A percentile compares a stretch with the other conserved stretches of the same genome.
Evolutionary conservation across 2,888 invertebrate species (phyloP).

Genomic region (Thereva nobilitata): DNA sequence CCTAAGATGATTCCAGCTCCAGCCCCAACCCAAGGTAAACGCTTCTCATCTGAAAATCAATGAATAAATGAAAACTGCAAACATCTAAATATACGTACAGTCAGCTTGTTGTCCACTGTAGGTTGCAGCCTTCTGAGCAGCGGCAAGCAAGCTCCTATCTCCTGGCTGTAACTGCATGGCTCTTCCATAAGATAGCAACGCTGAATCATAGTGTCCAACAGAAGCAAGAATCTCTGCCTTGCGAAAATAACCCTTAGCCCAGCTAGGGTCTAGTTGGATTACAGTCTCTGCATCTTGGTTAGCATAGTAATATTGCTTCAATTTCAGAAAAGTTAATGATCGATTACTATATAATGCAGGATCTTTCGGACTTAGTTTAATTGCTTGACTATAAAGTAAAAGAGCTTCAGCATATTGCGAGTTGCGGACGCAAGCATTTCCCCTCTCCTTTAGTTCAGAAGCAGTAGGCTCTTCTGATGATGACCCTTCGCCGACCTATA

Average conservation of each 20-base stretch:
- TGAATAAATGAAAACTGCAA: slow-evolving; percentile 13
- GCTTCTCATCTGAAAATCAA: slow-evolving; percentile 65
- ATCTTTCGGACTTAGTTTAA: slow-evolving; percentile 73
- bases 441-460: slow-evolving; percentile 63
- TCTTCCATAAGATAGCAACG: slow-evolving; percentile 69
- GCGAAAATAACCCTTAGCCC: slow-evolving; percentile 80
- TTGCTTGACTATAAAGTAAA: slow-evolving; percentile 77
- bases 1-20: slow-evolving; percentile 73
- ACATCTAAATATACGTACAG: slow-evolving; percentile 56
- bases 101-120: slow-evolving; percentile 65
- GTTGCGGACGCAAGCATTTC: slow-evolving; percentile 75
- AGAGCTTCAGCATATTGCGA: slow-evolving; percentile 76
- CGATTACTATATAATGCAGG: slow-evolving; percentile 74
- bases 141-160: slow-evolving; percentile 66
- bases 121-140: slow-evolving; percentile 65
- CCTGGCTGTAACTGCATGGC: slow-evolving; percentile 70
- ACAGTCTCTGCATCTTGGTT: slow-evolving; percentile 78
- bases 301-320: slow-evolving; percentile 76
- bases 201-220: slow-evolving; percentile 68
- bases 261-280: slow-evolving; percentile 72
- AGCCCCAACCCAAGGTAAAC: slow-evolving; percentile 75
- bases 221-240: slow-evolving; percentile 74
- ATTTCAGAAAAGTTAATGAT: slow-evolving; percentile 76
- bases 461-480: not conserved
- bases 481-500: not conserved